A percentile compares a stretch with the other conserved stretches of the same genome.
These are phyloP conservation scores for Myopa tessellatipennis DNA, from an alignment of 2,888 invertebrate species.

Conservation along the genomic window DNA sequence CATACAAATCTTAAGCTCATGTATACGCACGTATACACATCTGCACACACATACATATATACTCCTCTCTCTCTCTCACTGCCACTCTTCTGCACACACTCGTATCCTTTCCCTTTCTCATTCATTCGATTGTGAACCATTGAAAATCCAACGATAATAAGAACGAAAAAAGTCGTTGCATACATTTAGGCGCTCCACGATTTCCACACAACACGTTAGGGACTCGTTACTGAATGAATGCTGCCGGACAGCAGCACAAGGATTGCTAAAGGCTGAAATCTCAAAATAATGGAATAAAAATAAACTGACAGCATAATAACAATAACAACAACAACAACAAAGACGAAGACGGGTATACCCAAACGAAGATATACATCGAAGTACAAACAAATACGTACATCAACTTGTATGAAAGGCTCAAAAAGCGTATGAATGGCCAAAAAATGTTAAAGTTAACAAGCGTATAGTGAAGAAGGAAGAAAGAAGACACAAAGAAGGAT, in stretches of 20 bases:
- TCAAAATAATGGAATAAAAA: slow-evolving; percentile 12
- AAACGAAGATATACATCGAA: not conserved
- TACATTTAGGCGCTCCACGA: slow-evolving; percentile 52
- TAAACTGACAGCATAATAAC: slow-evolving; percentile 16
- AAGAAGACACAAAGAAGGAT: not conserved
- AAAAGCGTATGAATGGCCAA: not conserved
- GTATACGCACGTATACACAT: not conserved
- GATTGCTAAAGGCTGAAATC: not conserved
- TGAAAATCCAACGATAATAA: not conserved
- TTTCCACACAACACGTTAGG: not conserved
- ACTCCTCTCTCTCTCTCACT: not conserved
- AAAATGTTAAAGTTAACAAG: not conserved
- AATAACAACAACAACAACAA: slow-evolving; percentile 17
- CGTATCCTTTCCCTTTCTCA: not conserved
- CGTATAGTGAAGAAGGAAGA: not conserved
- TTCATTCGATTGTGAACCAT: not conserved
- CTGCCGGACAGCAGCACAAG: slow-evolving; percentile 5
- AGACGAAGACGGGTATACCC: not conserved
- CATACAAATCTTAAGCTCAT: not conserved
- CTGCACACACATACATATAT: too few species aligned
- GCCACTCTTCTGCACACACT: not conserved
- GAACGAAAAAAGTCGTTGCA: slow-evolving; percentile 53
- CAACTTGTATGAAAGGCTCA: not conserved
- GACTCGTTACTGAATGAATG: not conserved
- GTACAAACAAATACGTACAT: not conserved